Conservation (phyloP, 2,113 vertebrate genomes). For the Piprites chloris region DNA sequence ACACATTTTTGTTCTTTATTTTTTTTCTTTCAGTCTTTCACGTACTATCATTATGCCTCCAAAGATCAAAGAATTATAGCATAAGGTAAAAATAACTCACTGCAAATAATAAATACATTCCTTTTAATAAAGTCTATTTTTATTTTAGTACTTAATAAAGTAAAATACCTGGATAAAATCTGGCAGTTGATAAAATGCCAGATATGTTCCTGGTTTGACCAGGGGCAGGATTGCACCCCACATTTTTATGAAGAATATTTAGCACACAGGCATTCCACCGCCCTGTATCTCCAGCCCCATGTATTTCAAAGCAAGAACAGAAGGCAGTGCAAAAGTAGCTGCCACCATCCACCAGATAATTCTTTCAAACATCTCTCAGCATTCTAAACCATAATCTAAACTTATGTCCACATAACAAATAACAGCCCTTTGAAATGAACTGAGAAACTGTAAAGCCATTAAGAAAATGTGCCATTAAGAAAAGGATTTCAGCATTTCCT, state of each 20-base stretch:
- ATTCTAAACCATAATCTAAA: conserved; percentile 67
- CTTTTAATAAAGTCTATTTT: conserved; percentile 6
- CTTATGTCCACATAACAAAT: conserved; percentile 65
- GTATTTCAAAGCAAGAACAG: conserved; percentile 51
- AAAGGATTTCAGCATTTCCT: conserved; percentile 52
- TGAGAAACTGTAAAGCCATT: conserved; percentile 68
- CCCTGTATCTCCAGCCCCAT: background rate
- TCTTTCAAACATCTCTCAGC: conserved; percentile 61
- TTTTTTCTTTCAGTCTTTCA: background rate
- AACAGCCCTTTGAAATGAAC: conserved; percentile 61
- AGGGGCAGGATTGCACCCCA: background rate
- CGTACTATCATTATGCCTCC: background rate
- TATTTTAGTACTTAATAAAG: conserved; percentile 28
- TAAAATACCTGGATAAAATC: conserved; percentile 19
- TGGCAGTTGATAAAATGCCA: background rate
- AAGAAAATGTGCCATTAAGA: conserved; percentile 71
- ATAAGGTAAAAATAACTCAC: conserved; percentile 25
- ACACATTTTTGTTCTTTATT: background rate
- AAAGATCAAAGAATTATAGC: conserved; percentile 14
- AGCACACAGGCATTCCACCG: background rate
- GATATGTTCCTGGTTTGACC: background rate
- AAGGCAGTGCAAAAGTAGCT: conserved; percentile 50
- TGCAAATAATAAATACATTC: background rate
- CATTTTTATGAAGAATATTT: conserved; percentile 20
- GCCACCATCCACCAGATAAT: conserved; percentile 54